phyloP scores from a whole-genome alignment of 2,888 invertebrate genomes.

The Acanthosepion lycidas region DNA sequence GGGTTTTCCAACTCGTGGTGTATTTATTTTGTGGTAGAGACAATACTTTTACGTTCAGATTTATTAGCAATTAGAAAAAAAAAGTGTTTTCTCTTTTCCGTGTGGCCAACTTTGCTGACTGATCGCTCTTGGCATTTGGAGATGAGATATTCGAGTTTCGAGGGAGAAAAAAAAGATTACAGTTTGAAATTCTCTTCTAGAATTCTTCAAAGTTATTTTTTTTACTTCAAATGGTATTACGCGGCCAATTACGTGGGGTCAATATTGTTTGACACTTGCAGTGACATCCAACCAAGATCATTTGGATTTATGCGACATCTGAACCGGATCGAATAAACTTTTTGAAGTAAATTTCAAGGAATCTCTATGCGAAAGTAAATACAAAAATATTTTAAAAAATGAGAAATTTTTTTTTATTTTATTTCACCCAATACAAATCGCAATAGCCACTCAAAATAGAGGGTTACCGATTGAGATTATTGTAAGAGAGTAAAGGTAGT shows the following conservation, averaged over 20 bases:
- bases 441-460: too few relatives aligned
- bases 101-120: conserved; percentile 8
- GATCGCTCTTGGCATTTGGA: neutral
- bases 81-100: neutral
- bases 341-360: too few relatives aligned
- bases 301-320: too few relatives aligned
- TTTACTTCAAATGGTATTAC: too few relatives aligned
- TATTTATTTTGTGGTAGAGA: neutral
- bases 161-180: neutral
- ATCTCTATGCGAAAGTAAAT: too few relatives aligned
- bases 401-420: too few relatives aligned
- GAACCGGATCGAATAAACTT: too few relatives aligned
- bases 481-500: too few relatives aligned
- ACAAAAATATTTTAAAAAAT: too few relatives aligned
- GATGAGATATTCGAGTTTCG: neutral
- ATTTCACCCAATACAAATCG: too few relatives aligned
- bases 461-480: too few relatives aligned
- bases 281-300: neutral
- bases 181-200: neutral
- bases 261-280: neutral
- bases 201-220: neutral
- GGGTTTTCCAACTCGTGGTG: neutral
- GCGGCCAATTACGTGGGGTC: neutral
- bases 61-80: neutral
- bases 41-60: neutral